Percentiles rank a stretch among this genome's conserved stretches.
Conservation (phyloP, 2,797 vertebrate genomes). For the Rhynchonycteris naso region DNA sequence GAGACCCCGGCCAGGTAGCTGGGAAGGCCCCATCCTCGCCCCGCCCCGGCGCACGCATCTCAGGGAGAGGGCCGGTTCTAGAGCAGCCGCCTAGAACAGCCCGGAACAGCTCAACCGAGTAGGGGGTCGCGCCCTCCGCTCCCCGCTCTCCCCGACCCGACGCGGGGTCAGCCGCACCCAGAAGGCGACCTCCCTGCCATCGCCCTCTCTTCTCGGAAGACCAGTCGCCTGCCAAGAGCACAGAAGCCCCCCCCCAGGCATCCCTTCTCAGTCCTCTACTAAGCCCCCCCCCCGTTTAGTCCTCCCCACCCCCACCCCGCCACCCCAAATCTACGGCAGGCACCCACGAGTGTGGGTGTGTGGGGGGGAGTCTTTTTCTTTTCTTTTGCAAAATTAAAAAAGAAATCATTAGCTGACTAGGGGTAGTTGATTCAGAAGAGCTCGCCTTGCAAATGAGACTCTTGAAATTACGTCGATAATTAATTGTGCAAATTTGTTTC, state of each 20-base stretch:
- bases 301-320: neutral
- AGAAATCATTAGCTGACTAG: conserved; percentile 87
- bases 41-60: neutral
- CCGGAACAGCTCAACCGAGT: neutral
- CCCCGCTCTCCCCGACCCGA: neutral
- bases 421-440: conserved; percentile 87
- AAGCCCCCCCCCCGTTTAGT: neutral
- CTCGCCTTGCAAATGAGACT: conserved; percentile 95
- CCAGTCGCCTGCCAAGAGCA: neutral
- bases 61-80: neutral
- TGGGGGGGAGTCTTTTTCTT: neutral
- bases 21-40: neutral
- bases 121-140: neutral
- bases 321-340: neutral
- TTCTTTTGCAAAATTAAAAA: conserved; percentile 75
- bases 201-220: neutral
- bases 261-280: neutral
- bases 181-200: neutral
- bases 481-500: conserved; percentile 99
- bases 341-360: neutral
- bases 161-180: neutral
- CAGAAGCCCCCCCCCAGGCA: neutral
- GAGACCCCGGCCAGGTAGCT: fast-evolving
- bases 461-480: conserved; percentile 99
- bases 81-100: neutral